A percentile compares a stretch with the other conserved stretches of the same genome.
These are phyloP conservation scores for Sebastes oblongus DNA, from an alignment of 2,797 vertebrate genomes.

Conservation along the genomic window DNA sequence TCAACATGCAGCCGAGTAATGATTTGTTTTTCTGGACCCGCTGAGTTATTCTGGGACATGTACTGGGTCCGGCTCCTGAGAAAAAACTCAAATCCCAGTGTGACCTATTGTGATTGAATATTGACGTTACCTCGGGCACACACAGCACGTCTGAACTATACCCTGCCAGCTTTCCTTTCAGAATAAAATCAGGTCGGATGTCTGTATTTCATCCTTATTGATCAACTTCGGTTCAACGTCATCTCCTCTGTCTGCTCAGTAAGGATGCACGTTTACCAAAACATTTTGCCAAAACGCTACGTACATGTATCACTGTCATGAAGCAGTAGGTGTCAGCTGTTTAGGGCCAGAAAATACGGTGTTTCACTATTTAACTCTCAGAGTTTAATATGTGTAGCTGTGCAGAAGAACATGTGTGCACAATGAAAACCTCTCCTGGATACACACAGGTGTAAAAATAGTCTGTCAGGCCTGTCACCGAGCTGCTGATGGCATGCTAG, in stretches of 20 bases:
- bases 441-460: constrained; percentile 46
- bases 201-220: constrained; percentile 3
- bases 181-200: neutral
- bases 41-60: neutral
- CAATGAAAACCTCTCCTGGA: constrained; percentile 13
- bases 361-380: neutral
- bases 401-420: neutral
- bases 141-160: constrained; percentile 13
- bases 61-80: neutral
- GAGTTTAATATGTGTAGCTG: neutral
- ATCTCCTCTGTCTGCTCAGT: neutral
- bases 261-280: neutral
- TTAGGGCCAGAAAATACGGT: neutral
- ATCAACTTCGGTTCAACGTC: neutral
- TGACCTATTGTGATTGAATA: constrained; percentile 45
- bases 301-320: neutral
- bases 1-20: neutral
- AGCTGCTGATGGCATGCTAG: constrained; percentile 31
- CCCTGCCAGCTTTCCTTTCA: constrained; percentile 23
- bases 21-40: neutral
- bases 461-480: constrained; percentile 28
- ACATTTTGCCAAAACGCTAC: neutral
- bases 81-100: neutral
- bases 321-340: neutral
- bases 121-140: constrained; percentile 47